A percentile compares a stretch with the other conserved stretches of the same genome.
These are phyloP conservation scores for Slavum lentiscoides DNA, from an alignment of 2,888 invertebrate species.

Conservation along the genomic window DNA sequence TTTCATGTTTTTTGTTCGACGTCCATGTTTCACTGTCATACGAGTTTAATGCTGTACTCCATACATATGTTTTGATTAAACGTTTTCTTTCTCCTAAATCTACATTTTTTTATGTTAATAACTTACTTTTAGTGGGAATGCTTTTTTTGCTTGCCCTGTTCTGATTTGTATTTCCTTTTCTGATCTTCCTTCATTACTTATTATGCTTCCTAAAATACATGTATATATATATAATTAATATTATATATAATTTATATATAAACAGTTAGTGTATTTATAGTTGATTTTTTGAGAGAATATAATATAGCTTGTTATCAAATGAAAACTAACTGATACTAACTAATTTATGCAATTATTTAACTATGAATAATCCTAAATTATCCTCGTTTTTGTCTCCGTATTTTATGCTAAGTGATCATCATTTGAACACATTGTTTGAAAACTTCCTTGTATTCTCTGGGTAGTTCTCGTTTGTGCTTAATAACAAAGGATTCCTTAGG, in stretches of 20 bases:
- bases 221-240: too few species aligned
- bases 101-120: too few species aligned
- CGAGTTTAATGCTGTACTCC: too few species aligned
- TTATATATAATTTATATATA: background rate
- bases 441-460: background rate
- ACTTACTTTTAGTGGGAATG: too few species aligned
- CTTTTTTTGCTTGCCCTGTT: too few species aligned
- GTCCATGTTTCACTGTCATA: too few species aligned
- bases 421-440: constrained; percentile 18
- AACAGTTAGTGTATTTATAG: background rate
- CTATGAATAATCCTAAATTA: background rate
- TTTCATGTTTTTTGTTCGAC: too few species aligned
- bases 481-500: constrained; percentile 13
- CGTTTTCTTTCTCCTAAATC: too few species aligned
- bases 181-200: too few species aligned
- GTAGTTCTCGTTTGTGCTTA: constrained; percentile 13
- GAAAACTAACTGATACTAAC: background rate
- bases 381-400: background rate
- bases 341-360: background rate
- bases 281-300: background rate
- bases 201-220: too few species aligned
- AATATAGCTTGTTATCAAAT: background rate
- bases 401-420: background rate
- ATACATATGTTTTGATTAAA: too few species aligned
- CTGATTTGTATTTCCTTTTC: too few species aligned